These are phyloP conservation scores for Drosophila fuyamai DNA, from an alignment of 1,140 invertebrate species.

Conservation along the genomic window DNA sequence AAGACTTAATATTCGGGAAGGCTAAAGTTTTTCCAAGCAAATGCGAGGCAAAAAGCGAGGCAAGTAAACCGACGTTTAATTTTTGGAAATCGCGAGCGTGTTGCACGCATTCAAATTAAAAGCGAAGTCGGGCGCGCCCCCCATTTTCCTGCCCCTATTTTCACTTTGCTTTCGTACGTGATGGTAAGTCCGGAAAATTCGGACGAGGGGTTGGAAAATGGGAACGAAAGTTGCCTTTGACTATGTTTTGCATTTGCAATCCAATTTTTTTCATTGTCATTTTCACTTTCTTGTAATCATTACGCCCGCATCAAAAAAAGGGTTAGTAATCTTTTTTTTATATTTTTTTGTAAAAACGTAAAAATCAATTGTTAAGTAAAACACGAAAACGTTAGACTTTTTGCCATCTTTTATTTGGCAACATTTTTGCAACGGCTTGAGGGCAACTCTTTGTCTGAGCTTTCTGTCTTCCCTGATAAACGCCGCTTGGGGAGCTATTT, in stretches of 20 bases:
- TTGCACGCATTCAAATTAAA: conserved; percentile 82
- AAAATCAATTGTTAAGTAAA: conserved; percentile 37
- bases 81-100: conserved; percentile 71
- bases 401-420: neutral
- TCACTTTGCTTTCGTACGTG: conserved; percentile 61
- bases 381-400: conserved; percentile 14
- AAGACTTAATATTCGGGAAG: conserved; percentile 61
- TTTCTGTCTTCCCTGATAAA: conserved; percentile 44
- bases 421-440: neutral
- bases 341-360: conserved; percentile 1
- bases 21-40: conserved; percentile 51
- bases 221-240: conserved; percentile 34
- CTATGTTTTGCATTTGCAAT: conserved; percentile 77
- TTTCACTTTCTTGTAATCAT: conserved; percentile 29
- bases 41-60: conserved; percentile 6
- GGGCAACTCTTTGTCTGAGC: conserved; percentile 25
- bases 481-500: conserved; percentile 66
- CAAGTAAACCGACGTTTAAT: conserved; percentile 78
- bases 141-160: conserved; percentile 4
- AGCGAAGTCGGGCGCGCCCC: conserved; percentile 49
- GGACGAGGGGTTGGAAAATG: conserved; percentile 12
- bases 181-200: conserved; percentile 27
- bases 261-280: conserved; percentile 65
- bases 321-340: conserved; percentile 10
- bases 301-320: neutral